Conservation (phyloP, 1,140 invertebrate genomes). For the Polypedilum vanderplanki region DNA sequence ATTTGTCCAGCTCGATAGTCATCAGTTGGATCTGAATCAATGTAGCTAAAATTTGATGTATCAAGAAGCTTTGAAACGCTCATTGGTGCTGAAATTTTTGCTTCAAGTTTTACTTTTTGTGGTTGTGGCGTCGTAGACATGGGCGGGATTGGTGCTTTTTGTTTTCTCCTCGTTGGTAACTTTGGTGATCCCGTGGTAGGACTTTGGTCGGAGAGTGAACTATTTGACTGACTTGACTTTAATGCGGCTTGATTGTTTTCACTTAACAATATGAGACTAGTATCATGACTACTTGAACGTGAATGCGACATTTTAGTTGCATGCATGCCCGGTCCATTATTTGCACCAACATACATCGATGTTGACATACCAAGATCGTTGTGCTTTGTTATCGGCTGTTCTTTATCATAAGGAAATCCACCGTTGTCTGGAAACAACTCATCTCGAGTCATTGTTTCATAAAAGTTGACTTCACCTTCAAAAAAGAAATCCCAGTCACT, state of each 20-base stretch:
- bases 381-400: background rate
- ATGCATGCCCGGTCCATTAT: conserved; percentile 19
- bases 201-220: conserved; percentile 56
- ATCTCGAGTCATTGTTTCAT: conserved; percentile 46
- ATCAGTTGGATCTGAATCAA: background rate
- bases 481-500: conserved; percentile 64
- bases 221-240: conserved; percentile 59
- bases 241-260: conserved; percentile 39
- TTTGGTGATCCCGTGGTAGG: conserved; percentile 64
- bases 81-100: conserved; percentile 30
- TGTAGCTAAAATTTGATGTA: background rate
- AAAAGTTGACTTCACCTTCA: conserved; percentile 45
- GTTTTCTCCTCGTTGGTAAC: conserved; percentile 58
- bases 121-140: conserved; percentile 48
- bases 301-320: conserved; percentile 40
- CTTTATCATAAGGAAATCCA: conserved; percentile 32
- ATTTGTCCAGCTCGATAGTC: conserved; percentile 39
- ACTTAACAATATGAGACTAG: conserved; percentile 45
- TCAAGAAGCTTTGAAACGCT: background rate
- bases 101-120: conserved; percentile 32
- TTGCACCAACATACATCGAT: conserved; percentile 8
- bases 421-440: conserved; percentile 43
- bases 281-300: conserved; percentile 49
- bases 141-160: conserved; percentile 57
- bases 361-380: background rate